Evolutionary conservation across 2,113 vertebrate genomes (phyloP).

Genomic region (Oncorhynchus keta): DNA sequence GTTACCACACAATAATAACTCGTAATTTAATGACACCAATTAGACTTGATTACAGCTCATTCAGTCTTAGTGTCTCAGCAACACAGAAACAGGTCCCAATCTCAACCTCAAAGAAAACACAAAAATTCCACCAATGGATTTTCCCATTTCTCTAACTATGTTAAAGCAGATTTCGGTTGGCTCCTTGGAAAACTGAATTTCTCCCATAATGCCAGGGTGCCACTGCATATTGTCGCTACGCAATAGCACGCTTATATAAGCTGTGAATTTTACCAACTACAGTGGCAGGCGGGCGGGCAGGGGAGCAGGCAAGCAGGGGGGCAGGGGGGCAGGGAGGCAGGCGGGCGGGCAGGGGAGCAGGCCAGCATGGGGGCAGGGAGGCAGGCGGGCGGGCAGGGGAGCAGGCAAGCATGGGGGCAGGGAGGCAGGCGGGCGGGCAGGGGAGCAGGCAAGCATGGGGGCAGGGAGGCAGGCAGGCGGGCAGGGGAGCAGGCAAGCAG

Average conservation of each 20-base stretch:
- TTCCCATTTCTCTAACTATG: neutral
- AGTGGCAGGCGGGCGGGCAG: neutral
- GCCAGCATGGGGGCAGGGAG: neutral
- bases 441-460: no score
- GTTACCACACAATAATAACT: neutral
- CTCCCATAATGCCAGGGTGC: neutral
- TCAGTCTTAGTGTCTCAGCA: neutral
- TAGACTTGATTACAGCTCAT: neutral
- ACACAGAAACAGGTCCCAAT: neutral
- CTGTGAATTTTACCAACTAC: slow-evolving; percentile 11
- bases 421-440: no score
- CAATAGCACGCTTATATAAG: neutral
- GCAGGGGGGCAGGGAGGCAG: neutral
- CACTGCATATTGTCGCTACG: neutral
- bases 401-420: no score
- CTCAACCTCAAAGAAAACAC: neutral
- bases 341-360: no score
- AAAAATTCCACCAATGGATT: neutral
- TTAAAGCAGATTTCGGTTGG: neutral
- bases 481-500: no score
- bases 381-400: no score
- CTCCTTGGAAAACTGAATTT: neutral
- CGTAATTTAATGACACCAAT: neutral
- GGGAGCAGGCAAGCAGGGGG: no score
- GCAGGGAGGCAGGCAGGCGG: no score